These are phyloP conservation scores for Drosophila repleta DNA, from an alignment of 1,140 invertebrate species.

Conservation along the genomic window DNA sequence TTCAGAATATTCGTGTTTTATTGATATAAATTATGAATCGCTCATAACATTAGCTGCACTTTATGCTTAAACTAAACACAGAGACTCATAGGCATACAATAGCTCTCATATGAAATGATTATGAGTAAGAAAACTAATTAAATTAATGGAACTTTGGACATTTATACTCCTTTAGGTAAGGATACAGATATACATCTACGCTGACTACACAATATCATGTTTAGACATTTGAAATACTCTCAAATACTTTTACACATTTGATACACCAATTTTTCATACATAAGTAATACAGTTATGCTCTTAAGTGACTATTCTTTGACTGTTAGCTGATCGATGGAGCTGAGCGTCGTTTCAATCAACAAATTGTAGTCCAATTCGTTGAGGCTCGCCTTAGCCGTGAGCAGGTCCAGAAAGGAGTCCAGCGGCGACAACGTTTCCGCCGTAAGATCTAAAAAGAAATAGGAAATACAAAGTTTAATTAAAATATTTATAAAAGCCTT, in stretches of 20 bases:
- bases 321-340: conserved; percentile 74
- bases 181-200: no score
- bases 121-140: not conserved
- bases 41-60: not conserved
- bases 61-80: not conserved
- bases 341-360: conserved; percentile 91
- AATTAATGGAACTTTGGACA: not conserved
- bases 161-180: not conserved
- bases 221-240: not conserved
- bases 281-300: conserved; percentile 4
- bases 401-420: conserved; percentile 92
- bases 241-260: conserved; percentile 21
- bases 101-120: not conserved
- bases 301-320: conserved; percentile 38
- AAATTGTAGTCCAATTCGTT: conserved; percentile 92
- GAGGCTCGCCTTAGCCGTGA: conserved; percentile 93
- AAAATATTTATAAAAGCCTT: not conserved
- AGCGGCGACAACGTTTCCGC: conserved; percentile 90
- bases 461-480: not conserved
- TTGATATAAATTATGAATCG: not conserved
- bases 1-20: not conserved
- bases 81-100: not conserved
- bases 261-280: conserved; percentile 45
- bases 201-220: not conserved
- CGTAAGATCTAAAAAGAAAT: conserved; percentile 86